Conservation (phyloP, 2,888 invertebrate genomes). For the Platypus cylindrus region DNA sequence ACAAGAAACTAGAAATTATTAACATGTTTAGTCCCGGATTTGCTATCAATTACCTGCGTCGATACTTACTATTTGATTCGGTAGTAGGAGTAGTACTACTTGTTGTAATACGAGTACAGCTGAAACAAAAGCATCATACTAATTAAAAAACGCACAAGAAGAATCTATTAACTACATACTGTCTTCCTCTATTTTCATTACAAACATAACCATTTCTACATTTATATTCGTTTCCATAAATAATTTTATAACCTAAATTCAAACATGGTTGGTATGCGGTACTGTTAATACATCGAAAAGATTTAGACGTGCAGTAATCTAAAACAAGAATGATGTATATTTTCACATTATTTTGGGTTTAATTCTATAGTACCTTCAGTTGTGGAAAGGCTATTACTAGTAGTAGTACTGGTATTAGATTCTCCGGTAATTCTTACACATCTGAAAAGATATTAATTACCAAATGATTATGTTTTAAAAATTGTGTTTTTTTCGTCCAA, state of each 20-base stretch:
- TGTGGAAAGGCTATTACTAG: not conserved
- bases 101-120: too few relatives aligned
- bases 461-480: too few relatives aligned
- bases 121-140: too few relatives aligned
- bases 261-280: not conserved
- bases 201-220: slow-evolving; percentile 6
- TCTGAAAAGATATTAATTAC: too few relatives aligned
- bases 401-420: not conserved
- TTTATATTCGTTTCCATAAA: not conserved
- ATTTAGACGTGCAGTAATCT: not conserved
- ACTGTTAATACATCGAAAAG: not conserved
- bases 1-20: slow-evolving; percentile 4
- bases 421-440: too few relatives aligned
- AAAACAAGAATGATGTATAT: not conserved
- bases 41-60: too few relatives aligned
- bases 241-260: not conserved
- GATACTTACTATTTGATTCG: too few relatives aligned
- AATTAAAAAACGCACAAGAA: too few relatives aligned
- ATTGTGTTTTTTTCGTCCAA: too few relatives aligned
- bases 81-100: too few relatives aligned
- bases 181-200: slow-evolving; percentile 8
- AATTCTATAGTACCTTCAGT: not conserved
- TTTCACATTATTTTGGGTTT: not conserved
- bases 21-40: too few relatives aligned
- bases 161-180: too few relatives aligned